These are phyloP conservation scores for Andrena praecox DNA, from an alignment of 2,888 invertebrate genomes.

Conservation along the genomic window DNA sequence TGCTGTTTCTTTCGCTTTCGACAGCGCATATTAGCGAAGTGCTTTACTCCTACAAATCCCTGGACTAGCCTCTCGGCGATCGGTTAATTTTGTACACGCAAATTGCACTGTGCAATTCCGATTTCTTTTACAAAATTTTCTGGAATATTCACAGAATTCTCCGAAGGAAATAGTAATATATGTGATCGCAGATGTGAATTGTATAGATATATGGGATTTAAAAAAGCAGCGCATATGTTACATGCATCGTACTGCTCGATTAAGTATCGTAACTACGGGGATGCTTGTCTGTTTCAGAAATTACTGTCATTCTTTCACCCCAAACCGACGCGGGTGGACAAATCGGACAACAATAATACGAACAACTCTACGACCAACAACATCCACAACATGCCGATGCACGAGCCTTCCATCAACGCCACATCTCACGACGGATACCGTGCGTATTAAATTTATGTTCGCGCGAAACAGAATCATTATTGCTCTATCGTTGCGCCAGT, in stretches of 20 bases:
- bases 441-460: constrained; percentile 56
- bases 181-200: too few relatives aligned
- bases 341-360: constrained; percentile 83
- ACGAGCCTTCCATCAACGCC: constrained; percentile 79
- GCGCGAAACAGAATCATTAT: constrained; percentile 3
- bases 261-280: not conserved
- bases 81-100: too few relatives aligned
- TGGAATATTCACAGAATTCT: too few relatives aligned
- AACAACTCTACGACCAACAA: constrained; percentile 82
- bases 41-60: too few relatives aligned
- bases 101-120: too few relatives aligned
- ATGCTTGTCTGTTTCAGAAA: constrained; percentile 76
- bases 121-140: too few relatives aligned
- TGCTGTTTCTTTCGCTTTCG: not conserved
- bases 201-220: not conserved
- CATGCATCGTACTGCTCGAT: not conserved
- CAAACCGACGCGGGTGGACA: constrained; percentile 81
- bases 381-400: constrained; percentile 81
- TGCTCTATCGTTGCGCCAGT: too few relatives aligned
- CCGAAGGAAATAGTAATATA: too few relatives aligned
- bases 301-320: constrained; percentile 81
- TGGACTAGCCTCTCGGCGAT: too few relatives aligned
- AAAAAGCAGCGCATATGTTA: not conserved
- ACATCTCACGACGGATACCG: constrained; percentile 79
- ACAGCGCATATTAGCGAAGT: too few relatives aligned